Conservation (phyloP, 1,140 invertebrate species). For the Gryon sp. region DNA sequence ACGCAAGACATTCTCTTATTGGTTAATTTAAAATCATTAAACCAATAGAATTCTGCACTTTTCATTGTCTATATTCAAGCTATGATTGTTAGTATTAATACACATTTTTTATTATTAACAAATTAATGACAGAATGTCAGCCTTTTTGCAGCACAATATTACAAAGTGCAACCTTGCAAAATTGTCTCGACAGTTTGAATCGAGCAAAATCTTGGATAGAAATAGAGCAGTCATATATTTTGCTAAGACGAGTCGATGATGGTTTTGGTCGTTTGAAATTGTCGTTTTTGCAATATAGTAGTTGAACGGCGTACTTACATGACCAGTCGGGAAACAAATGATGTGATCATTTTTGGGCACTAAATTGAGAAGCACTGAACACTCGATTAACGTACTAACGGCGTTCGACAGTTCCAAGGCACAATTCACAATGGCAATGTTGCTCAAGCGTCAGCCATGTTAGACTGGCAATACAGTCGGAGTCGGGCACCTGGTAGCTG, state of each 20-base stretch:
- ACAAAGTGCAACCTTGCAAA: no score
- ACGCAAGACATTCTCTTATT: no score
- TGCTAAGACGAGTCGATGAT: slow-evolving; percentile 16
- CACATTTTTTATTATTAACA: no score
- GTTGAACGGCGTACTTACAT: slow-evolving; percentile 82
- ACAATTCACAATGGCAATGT: slow-evolving; percentile 70
- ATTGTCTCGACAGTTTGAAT: no score
- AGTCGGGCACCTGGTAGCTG: slow-evolving; percentile 68
- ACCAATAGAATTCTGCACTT: no score
- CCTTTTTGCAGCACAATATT: no score
- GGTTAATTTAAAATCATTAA: no score
- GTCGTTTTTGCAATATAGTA: background rate
- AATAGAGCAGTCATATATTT: slow-evolving; percentile 14
- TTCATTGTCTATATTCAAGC: no score
- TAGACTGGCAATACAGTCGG: slow-evolving; percentile 68
- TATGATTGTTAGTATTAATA: no score
- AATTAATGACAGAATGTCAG: no score
- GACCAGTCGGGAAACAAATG: slow-evolving; percentile 85
- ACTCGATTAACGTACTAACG: slow-evolving; percentile 56
- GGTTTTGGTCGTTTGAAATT: slow-evolving; percentile 24
- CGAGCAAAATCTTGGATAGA: background rate
- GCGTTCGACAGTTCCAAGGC: slow-evolving; percentile 68
- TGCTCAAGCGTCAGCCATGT: slow-evolving; percentile 76
- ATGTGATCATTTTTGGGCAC: slow-evolving; percentile 84
- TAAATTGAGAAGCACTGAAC: slow-evolving; percentile 45